These are phyloP conservation scores for Aspiorhynchus laticeps DNA, from an alignment of 2,113 vertebrate genomes.

Conservation along the genomic window DNA sequence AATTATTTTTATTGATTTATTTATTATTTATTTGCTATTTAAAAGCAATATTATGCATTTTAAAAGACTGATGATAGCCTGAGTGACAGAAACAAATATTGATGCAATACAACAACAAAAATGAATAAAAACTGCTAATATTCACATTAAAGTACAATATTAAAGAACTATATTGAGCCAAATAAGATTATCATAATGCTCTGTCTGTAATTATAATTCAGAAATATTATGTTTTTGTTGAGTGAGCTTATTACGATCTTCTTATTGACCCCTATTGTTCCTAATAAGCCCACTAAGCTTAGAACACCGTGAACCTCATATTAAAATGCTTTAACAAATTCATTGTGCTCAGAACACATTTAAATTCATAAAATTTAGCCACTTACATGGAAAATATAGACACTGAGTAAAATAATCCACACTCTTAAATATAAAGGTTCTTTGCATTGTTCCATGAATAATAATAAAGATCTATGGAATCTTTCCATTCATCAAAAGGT, in stretches of 20 bases:
- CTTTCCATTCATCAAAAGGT: not conserved
- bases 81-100: not conserved
- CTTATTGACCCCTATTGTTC: constrained; percentile 1
- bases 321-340: not conserved
- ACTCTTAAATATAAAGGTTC: not conserved
- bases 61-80: too few species aligned
- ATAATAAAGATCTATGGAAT: not conserved
- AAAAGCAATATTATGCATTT: not conserved
- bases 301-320: not conserved
- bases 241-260: not conserved
- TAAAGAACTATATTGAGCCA: too few species aligned
- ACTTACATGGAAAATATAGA: not conserved
- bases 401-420: not conserved
- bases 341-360: not conserved
- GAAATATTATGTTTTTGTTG: not conserved
- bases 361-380: not conserved
- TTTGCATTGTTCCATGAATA: not conserved
- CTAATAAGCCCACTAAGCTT: not conserved
- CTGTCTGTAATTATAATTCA: not conserved
- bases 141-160: too few species aligned
- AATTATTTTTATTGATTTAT: too few species aligned
- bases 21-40: not conserved
- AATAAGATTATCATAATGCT: too few species aligned
- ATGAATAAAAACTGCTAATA: too few species aligned
- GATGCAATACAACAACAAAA: too few species aligned